Evolutionary conservation across 2,797 vertebrate species (phyloP).

Genomic region (Spheniscus humboldti): DNA sequence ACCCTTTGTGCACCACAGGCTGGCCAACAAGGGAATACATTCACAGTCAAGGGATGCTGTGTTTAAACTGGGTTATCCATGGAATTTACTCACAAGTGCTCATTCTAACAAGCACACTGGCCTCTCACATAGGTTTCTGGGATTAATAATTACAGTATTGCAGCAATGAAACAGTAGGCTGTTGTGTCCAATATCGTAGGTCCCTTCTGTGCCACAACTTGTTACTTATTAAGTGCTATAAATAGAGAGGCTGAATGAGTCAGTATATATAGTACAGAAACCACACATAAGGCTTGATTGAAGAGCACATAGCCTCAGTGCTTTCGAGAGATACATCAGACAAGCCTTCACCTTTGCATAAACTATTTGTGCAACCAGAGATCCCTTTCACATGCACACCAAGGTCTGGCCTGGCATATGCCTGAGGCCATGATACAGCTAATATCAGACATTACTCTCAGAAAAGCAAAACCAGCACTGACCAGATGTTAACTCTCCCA

Average conservation of each 20-base stretch:
- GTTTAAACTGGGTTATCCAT: background rate
- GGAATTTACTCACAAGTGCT: background rate
- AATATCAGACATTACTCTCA: background rate
- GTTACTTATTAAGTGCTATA: background rate
- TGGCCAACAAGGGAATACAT: background rate
- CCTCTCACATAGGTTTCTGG: background rate
- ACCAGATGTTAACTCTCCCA: background rate
- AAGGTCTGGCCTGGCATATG: background rate
- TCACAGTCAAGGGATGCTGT: background rate
- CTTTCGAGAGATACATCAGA: background rate
- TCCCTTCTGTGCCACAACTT: background rate
- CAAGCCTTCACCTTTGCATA: background rate
- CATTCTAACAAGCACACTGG: background rate
- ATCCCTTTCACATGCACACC: background rate
- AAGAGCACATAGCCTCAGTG: background rate
- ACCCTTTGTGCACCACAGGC: background rate
- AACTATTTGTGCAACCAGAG: background rate
- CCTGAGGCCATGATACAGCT: background rate
- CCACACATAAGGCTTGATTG: background rate
- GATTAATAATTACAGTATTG: background rate
- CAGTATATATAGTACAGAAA: background rate
- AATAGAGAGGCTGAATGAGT: background rate
- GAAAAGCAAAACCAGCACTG: background rate
- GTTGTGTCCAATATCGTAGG: background rate
- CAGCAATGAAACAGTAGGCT: background rate